Evolutionary conservation across 1,140 invertebrate genomes (phyloP).

Genomic region (Plodia interpunctella): DNA sequence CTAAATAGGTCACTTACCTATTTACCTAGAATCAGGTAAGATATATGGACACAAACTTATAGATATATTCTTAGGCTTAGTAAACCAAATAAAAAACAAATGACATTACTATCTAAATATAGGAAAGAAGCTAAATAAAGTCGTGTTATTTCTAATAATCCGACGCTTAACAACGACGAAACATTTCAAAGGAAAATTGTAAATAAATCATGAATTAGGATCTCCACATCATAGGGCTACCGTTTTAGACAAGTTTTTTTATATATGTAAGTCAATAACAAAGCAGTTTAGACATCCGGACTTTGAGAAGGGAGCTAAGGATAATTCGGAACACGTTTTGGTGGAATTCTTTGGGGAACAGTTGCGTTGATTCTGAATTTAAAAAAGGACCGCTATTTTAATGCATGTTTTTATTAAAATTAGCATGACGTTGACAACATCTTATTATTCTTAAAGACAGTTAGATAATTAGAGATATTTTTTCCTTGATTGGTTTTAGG

Average conservation of each 20-base stretch:
- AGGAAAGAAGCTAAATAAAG: not conserved
- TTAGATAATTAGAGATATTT: no score
- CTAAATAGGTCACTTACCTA: no score
- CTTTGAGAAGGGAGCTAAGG: slow-evolving; percentile 19
- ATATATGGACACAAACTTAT: no score
- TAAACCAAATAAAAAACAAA: not conserved
- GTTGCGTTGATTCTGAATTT: not conserved
- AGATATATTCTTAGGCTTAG: no score
- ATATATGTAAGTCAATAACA: slow-evolving; percentile 26
- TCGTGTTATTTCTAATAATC: slow-evolving; percentile 1
- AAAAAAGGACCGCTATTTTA: no score
- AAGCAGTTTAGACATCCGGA: slow-evolving; percentile 30
- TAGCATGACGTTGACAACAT: no score
- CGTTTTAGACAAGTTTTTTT: slow-evolving; percentile 16
- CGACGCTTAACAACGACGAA: not conserved
- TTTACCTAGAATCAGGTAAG: no score
- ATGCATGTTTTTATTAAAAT: no score
- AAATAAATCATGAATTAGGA: slow-evolving; percentile 29
- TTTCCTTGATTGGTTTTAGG: no score
- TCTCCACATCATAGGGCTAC: slow-evolving; percentile 27
- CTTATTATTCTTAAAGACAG: no score
- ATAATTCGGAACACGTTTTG: slow-evolving; percentile 24
- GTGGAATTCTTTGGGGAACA: slow-evolving; percentile 3
- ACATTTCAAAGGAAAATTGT: slow-evolving; percentile 22
- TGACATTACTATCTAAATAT: slow-evolving; percentile 1